A percentile compares a stretch with the other conserved stretches of the same genome.
Evolutionary conservation across 1,140 invertebrate species (phyloP).

Genomic region (Bombus difficillimus): DNA sequence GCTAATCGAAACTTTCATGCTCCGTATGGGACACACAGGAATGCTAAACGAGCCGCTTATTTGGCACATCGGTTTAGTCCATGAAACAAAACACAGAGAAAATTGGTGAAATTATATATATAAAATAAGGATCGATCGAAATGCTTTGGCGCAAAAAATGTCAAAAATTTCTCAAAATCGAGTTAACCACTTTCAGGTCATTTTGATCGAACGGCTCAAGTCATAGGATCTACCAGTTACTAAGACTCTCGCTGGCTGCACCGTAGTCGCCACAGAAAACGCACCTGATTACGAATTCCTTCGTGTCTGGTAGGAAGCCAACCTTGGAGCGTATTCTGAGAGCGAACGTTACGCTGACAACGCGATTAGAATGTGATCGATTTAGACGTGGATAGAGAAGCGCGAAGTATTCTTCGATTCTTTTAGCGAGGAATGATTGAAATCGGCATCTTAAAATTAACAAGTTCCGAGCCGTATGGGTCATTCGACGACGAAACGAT

Average conservation of each 20-base stretch:
- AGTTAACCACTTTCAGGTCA: too few relatives aligned
- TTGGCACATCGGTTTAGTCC: too few relatives aligned
- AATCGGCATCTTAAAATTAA: background rate
- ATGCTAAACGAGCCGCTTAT: background rate
- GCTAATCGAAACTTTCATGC: background rate
- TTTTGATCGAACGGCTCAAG: background rate
- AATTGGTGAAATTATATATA: too few relatives aligned
- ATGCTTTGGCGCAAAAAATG: too few relatives aligned
- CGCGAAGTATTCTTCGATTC: background rate
- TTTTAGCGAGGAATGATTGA: background rate
- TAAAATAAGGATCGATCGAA: too few relatives aligned
- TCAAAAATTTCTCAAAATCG: too few relatives aligned
- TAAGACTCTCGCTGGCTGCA: background rate
- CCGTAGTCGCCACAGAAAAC: constrained; percentile 13
- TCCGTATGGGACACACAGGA: background rate
- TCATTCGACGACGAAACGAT: background rate
- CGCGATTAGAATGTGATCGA: too few relatives aligned
- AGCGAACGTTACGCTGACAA: background rate
- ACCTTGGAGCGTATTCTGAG: background rate
- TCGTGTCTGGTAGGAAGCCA: constrained; percentile 19
- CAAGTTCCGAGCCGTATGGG: background rate
- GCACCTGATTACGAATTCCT: constrained; percentile 1
- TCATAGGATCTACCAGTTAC: background rate
- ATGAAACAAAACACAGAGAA: too few relatives aligned
- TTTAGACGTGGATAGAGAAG: too few relatives aligned